phyloP scores from a whole-genome alignment of 1,140 invertebrate genomes.

The Pteromalus puparum region DNA sequence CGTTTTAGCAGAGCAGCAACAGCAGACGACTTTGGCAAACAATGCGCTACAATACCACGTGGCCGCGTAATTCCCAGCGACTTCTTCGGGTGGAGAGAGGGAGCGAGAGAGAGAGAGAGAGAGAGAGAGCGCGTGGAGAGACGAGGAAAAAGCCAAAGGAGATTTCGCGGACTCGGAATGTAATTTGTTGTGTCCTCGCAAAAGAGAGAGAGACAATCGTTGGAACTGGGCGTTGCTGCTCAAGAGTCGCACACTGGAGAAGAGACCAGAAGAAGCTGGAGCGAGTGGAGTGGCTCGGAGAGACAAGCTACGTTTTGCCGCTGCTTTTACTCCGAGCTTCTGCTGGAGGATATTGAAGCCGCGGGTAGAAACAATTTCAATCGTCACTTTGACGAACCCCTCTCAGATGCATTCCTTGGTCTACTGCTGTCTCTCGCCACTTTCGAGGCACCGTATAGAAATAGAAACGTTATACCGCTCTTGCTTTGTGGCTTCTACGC shows the following conservation, averaged over 20 bases:
- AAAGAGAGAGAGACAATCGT: neutral
- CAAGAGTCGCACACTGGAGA: neutral
- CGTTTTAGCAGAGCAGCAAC: slow-evolving; percentile 8
- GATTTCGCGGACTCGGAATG: neutral
- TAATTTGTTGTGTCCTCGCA: neutral
- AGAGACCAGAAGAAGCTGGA: neutral
- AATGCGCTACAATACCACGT: slow-evolving; percentile 23
- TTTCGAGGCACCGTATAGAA: neutral
- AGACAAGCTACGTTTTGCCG: neutral
- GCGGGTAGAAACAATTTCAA: slow-evolving; percentile 41
- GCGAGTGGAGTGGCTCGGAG: neutral
- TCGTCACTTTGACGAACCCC: slow-evolving; percentile 29
- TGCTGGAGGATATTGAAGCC: slow-evolving; percentile 9
- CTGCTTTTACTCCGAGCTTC: neutral
- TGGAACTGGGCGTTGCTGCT: neutral
- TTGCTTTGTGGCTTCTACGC: neutral
- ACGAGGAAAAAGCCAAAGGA: neutral
- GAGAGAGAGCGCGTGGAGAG: neutral
- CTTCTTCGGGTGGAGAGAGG: neutral
- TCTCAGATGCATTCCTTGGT: neutral
- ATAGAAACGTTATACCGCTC: neutral
- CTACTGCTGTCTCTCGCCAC: neutral
- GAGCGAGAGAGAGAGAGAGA: neutral
- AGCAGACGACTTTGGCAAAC: slow-evolving; percentile 38
- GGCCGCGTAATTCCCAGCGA: neutral